A percentile compares a stretch with the other conserved stretches of the same genome.
Evolutionary conservation across 2,888 invertebrate species (phyloP).

Genomic region (Uropetala carovei): DNA sequence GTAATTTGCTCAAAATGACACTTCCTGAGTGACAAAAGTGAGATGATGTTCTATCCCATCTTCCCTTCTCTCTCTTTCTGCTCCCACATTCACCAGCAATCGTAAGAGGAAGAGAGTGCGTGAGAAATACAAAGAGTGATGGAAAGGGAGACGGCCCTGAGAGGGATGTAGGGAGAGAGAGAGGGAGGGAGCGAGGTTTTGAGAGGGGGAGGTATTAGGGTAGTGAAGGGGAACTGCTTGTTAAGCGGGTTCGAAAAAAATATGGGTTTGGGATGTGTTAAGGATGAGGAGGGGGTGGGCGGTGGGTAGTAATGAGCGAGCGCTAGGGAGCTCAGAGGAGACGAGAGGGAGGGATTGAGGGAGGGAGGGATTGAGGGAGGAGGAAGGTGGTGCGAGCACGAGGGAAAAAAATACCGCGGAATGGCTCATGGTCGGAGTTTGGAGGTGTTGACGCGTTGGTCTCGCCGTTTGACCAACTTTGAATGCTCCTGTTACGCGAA

Average conservation of each 20-base stretch:
- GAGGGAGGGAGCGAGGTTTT: no score
- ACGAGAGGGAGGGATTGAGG: background rate
- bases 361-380: background rate
- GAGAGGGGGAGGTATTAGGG: no score
- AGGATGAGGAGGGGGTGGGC: background rate
- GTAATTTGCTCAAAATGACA: conserved; percentile 70
- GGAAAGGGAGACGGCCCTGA: background rate
- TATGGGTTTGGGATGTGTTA: background rate
- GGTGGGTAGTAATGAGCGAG: conserved; percentile 1
- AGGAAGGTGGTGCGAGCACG: background rate
- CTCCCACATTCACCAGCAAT: background rate
- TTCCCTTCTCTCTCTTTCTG: background rate
- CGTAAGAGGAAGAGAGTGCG: background rate
- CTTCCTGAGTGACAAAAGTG: conserved; percentile 68
- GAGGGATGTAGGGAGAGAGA: background rate
- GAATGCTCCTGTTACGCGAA: background rate
- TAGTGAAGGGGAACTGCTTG: background rate
- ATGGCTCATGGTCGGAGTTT: background rate
- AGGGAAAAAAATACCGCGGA: background rate
- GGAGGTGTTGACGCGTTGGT: background rate
- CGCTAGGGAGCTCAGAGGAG: background rate
- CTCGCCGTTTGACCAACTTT: no score
- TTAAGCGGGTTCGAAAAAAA: conserved; percentile 10
- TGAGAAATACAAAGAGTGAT: background rate
- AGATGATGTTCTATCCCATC: conserved; percentile 50